Evolutionary conservation across 2,797 vertebrate genomes (phyloP).

Genomic region (Tenualosa thibaudeaui): DNA sequence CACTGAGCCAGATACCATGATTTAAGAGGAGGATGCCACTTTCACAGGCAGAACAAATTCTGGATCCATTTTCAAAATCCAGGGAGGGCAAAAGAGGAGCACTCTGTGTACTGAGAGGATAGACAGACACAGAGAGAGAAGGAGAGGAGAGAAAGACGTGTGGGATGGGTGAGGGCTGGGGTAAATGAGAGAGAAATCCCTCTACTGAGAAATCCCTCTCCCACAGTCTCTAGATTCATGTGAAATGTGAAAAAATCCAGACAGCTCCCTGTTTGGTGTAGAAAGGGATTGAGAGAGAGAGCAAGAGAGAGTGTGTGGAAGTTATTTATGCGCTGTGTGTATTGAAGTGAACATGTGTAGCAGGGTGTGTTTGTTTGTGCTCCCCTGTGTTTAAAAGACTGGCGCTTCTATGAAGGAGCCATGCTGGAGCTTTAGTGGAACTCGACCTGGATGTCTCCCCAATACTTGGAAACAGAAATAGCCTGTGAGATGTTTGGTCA

Average conservation of each 20-base stretch:
- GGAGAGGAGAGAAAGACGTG: not conserved
- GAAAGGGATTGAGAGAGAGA: not conserved
- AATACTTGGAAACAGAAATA: conserved; percentile 47
- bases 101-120: not conserved
- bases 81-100: not conserved
- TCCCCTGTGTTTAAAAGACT: conserved; percentile 20
- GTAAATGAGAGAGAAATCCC: not conserved
- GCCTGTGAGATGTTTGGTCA: conserved; percentile 39
- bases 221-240: not conserved
- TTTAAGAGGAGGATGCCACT: not conserved
- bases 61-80: not conserved
- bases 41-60: not conserved
- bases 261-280: not conserved
- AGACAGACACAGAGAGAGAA: not conserved
- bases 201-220: not conserved
- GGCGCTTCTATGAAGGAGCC: conserved; percentile 35
- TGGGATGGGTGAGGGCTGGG: not conserved
- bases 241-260: not conserved
- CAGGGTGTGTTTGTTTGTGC: not conserved
- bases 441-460: conserved; percentile 35
- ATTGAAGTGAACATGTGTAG: conserved; percentile 16
- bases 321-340: conserved; percentile 9
- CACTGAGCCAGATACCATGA: not conserved
- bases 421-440: conserved; percentile 35
- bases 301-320: not conserved